Conservation (phyloP, 2,797 vertebrate species). For the Gallinago stenura region DNA sequence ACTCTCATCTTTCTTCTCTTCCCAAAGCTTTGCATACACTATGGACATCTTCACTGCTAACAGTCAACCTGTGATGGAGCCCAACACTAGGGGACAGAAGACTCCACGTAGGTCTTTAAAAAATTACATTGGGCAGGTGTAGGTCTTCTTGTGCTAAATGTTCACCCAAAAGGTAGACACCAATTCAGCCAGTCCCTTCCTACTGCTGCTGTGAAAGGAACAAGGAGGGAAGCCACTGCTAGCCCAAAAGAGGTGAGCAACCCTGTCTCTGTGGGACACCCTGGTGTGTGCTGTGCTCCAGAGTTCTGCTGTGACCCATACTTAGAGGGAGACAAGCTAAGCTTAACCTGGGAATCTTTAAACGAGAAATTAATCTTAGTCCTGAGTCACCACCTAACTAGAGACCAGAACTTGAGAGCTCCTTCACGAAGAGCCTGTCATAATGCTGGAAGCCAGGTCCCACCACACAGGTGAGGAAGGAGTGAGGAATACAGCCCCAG, state of each 20-base stretch:
- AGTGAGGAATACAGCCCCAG: not conserved
- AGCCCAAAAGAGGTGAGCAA: not conserved
- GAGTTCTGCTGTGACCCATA: not conserved
- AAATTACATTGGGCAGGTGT: not conserved
- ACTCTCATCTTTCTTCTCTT: not conserved
- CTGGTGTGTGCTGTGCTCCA: no score
- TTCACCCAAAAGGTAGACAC: not conserved
- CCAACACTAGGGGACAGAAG: not conserved
- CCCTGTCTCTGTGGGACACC: not conserved
- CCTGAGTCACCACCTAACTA: not conserved
- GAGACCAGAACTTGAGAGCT: not conserved
- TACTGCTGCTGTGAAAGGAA: not conserved
- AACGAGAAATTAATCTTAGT: not conserved
- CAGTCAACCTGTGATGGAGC: not conserved
- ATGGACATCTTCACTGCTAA: not conserved
- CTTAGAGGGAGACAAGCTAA: not conserved
- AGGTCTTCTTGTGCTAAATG: not conserved
- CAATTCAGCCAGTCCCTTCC: not conserved
- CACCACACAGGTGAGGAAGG: not conserved
- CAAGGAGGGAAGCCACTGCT: not conserved
- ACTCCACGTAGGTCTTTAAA: not conserved
- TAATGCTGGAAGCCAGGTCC: not conserved
- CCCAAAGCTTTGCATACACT: not conserved
- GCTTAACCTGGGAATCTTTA: not conserved
- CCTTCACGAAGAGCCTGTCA: not conserved